Evolutionary conservation across 1,140 invertebrate genomes (phyloP), one percentile per base, ranked within the genome.

Genomic region (Brachionus plicatilis): DNA sequence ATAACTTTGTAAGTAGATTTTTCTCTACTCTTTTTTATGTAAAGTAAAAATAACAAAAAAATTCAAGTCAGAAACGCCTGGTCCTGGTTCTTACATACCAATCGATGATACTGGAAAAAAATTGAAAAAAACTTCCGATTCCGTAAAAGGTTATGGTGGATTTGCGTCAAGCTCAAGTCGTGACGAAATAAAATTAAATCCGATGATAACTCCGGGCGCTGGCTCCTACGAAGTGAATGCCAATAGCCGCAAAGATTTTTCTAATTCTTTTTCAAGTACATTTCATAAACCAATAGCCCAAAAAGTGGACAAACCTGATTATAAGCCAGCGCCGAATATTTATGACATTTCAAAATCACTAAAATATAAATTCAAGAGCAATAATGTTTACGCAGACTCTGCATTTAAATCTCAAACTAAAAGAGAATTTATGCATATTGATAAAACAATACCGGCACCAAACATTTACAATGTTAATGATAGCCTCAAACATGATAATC

Each of bases 211-310:
- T 11, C 79, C 79, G 5, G 79, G 79, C 33, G 79, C 79, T 24
- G 79, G 79, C 3, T 20, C 53, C 3, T 82, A 82, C 17, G 79
- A 82, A 43, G 0, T 27, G 1, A 82, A 12, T 17, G 6, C 9
- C 20, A 47, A 37, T 12, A 60, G 24, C 17, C 20, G 53, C 29
- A 60, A 82, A 47, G 29, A 82, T 60, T 82, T 82, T 68, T 65
- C 53, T 6, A 50, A 37, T 37, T 70, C 37, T 14, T 33, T 70
- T 56, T 33, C 82, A n/a, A 83, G 82, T 41, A 37, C 43, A 14
- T 83, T 83, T 83, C 82, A 83, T 11, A 83, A 47, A 20, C 82
- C 82, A 14, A 83, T 83, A 20, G 82, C 82, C 50, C 12, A 83
- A 27, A 68, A 68, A 45, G 12, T 68, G 9, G 41, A 68, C 3